phyloP scores from a whole-genome alignment of 2,113 vertebrate species.

The Calyptommatus sinebrachiatus region DNA sequence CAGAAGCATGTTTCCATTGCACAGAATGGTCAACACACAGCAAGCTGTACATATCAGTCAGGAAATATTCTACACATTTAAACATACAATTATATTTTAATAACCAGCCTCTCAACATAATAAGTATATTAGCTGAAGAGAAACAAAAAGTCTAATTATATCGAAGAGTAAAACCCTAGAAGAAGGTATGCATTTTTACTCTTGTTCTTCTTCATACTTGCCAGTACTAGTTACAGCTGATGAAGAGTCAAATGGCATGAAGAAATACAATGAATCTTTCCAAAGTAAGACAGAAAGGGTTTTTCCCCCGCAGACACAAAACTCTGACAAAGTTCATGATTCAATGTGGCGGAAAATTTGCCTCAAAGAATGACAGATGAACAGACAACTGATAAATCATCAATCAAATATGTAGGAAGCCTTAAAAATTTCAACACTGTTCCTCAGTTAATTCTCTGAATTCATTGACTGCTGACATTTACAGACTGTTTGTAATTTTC shows the following conservation, averaged over 20 bases:
- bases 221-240: conserved; percentile 34
- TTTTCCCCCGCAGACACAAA: conserved; percentile 33
- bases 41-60: too few species aligned
- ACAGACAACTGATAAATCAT: conserved; percentile 27
- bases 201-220: conserved; percentile 18
- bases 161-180: conserved; percentile 14
- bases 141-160: conserved; percentile 33
- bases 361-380: neutral
- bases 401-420: conserved; percentile 1
- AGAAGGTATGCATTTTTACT: conserved; percentile 14
- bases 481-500: conserved; percentile 30
- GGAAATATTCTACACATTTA: too few species aligned
- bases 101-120: too few species aligned
- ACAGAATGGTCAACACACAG: too few species aligned
- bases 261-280: conserved; percentile 15
- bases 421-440: conserved; percentile 17
- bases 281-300: conserved; percentile 32
- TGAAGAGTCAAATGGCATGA: conserved; percentile 17
- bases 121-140: conserved; percentile 3
- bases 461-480: conserved; percentile 34
- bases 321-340: conserved; percentile 23
- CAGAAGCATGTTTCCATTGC: too few species aligned
- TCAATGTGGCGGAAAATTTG: conserved; percentile 4
- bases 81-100: too few species aligned
- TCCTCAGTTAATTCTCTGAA: conserved; percentile 43